Conservation (phyloP, 1,140 invertebrate genomes). For the Camponotus floridanus region DNA sequence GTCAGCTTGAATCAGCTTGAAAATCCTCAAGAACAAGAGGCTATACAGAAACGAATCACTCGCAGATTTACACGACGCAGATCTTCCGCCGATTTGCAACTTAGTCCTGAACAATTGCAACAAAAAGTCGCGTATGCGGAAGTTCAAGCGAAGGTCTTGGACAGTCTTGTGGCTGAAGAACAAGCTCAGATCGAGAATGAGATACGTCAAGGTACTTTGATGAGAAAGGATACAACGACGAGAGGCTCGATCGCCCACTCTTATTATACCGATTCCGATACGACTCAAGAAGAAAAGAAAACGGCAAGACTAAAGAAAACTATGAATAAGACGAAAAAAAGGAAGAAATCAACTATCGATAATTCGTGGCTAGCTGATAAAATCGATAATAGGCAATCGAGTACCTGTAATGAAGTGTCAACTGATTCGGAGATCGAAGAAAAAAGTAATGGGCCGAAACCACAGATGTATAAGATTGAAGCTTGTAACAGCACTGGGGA, state of each 20-base stretch:
- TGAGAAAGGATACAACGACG: constrained; percentile 66
- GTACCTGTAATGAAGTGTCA: background rate
- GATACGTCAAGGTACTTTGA: constrained; percentile 74
- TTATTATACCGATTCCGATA: constrained; percentile 25
- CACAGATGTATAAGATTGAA: constrained; percentile 78
- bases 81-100: constrained; percentile 80
- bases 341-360: constrained; percentile 56
- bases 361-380: constrained; percentile 15
- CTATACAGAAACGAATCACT: constrained; percentile 78
- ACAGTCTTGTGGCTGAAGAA: constrained; percentile 84
- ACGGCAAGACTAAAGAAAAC: constrained; percentile 56
- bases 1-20: constrained; percentile 71
- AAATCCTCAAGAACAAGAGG: constrained; percentile 56
- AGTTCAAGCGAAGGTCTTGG: constrained; percentile 83
- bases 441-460: background rate
- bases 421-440: constrained; percentile 15
- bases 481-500: constrained; percentile 83
- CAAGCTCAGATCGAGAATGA: constrained; percentile 82
- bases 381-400: background rate
- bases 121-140: constrained; percentile 80
- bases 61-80: constrained; percentile 81
- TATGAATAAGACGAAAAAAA: constrained; percentile 68
- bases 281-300: constrained; percentile 54
- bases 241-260: background rate
- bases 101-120: constrained; percentile 81